Percentiles rank a stretch among this genome's conserved stretches.
phyloP scores from a whole-genome alignment of 2,113 vertebrate genomes.

The Pionites leucogaster region DNA sequence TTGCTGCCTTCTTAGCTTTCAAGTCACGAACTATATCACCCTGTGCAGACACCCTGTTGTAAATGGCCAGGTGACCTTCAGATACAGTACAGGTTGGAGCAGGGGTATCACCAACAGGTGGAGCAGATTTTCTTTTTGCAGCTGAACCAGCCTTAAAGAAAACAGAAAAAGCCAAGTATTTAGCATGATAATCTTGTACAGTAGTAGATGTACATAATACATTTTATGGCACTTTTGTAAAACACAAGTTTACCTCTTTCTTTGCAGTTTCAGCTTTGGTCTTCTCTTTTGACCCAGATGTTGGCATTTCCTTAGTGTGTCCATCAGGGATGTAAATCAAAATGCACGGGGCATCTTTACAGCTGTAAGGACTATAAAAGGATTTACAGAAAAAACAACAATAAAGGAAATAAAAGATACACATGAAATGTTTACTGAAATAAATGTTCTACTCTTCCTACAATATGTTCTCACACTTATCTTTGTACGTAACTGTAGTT shows the following conservation, averaged over 20 bases:
- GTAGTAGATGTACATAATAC: background rate
- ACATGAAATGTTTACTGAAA: background rate
- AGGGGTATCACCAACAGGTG: background rate
- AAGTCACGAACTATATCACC: slow-evolving; percentile 89
- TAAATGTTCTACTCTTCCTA: background rate
- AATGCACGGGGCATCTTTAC: slow-evolving; percentile 92
- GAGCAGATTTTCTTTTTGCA: slow-evolving; percentile 46
- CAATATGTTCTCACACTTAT: background rate
- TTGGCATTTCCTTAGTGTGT: slow-evolving; percentile 98
- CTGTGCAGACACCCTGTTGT: slow-evolving; percentile 82
- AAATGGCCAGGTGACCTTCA: slow-evolving; percentile 66
- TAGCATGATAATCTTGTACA: background rate
- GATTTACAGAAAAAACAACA: background rate
- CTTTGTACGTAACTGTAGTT: background rate
- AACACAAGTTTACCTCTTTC: slow-evolving; percentile 76
- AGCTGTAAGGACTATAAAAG: slow-evolving; percentile 88
- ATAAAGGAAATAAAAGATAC: background rate
- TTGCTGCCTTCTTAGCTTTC: slow-evolving; percentile 87
- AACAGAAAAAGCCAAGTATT: background rate
- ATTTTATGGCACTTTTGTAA: background rate
- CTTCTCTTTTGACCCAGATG: slow-evolving; percentile 95
- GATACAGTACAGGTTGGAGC: background rate
- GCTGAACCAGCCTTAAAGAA: slow-evolving; percentile 32
- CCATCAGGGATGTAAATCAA: slow-evolving; percentile 96
- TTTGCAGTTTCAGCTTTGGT: slow-evolving; percentile 80